phyloP scores from a whole-genome alignment of 92 coral and sea anemone genomes.

The Palythoa grandiflora region DNA sequence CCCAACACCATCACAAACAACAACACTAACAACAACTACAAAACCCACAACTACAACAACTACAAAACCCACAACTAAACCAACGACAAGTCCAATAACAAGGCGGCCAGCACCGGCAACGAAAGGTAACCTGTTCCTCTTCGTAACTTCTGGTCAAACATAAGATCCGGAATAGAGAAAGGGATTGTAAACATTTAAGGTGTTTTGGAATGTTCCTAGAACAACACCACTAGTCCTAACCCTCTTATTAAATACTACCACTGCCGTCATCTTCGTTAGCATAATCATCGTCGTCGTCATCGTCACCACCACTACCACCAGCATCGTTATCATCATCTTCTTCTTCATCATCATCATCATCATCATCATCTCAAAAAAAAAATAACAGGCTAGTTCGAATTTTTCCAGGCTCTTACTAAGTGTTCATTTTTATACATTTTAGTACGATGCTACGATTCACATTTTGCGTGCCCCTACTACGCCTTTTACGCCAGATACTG shows the following conservation, averaged over 20 bases:
- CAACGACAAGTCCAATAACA: slow-evolving; percentile 9
- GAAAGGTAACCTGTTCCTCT: slow-evolving; percentile 1
- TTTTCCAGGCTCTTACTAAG: not conserved
- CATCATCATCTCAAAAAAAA: not conserved
- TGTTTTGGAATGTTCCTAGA: too few species aligned
- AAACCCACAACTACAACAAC: slow-evolving; percentile 16
- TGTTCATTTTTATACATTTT: not conserved
- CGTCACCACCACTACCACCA: not conserved
- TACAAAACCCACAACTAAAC: slow-evolving; percentile 19
- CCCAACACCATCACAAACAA: not conserved
- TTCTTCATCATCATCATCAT: not conserved
- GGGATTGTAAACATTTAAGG: not conserved
- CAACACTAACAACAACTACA: not conserved
- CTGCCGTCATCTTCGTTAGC: not conserved
- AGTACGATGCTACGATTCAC: not conserved
- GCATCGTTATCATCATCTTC: not conserved
- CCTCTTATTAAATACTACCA: not conserved
- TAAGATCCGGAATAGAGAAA: not conserved
- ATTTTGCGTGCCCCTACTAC: slow-evolving; percentile 1
- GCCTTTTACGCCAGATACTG: slow-evolving; percentile 25
- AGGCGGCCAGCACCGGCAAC: not conserved
- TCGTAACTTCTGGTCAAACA: not conserved
- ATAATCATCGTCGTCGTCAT: not conserved
- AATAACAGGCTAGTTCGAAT: not conserved
- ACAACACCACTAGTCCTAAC: not conserved